Base-by-base conservation (phyloP, 2,113 vertebrate species). In the Panurus biarmicus region DNA sequence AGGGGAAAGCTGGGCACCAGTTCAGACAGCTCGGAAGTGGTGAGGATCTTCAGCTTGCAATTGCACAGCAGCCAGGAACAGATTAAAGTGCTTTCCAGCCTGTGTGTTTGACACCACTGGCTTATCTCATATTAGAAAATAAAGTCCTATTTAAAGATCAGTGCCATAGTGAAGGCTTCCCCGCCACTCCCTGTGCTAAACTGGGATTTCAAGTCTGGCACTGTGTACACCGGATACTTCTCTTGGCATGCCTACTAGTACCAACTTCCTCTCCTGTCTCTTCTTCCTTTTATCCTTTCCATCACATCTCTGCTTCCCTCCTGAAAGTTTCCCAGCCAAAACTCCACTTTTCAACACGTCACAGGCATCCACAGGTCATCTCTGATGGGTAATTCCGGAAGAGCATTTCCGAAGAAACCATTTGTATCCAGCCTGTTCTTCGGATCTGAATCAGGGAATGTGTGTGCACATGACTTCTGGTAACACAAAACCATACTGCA, bases 111-210 rank as follows among this genome's bases (percentile, higher is more conserved):
- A 94, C 79, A 89, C 85, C 62, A 54, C 64, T 84, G 67, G 83
- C 91, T 92, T 79, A 89, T 85, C 78, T 87, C 78, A 61, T 84
- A 85, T 86, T 90, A 91, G 95, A 97, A 94, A 95, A 93, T 90
- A 61, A 95, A 88, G 90, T 88, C 77, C 94, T 97, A 97, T 97
- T 97, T 95, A 96, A 96, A 94, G 96, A 94, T 42, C 85, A 91
- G 88, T 87, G 85, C 85, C 94, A 87, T 75, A 71, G 82, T 16
- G 79, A 94, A 96, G 93, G 95, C 87, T 96, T 94, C 94, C 95
- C 93, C 50, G 26, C 74, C 81, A 85, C 96, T 94, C 95, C 90
- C 81, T 76, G 57, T 26, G 61, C 96, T 97, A 94, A 96, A 96
- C 4, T 48, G 61, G 71, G 89, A 86, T 83, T 91, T 93, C 73